These are phyloP conservation scores for Myotis lucifugus DNA, from an alignment of 2,113 vertebrate genomes.

Conservation along the genomic window DNA sequence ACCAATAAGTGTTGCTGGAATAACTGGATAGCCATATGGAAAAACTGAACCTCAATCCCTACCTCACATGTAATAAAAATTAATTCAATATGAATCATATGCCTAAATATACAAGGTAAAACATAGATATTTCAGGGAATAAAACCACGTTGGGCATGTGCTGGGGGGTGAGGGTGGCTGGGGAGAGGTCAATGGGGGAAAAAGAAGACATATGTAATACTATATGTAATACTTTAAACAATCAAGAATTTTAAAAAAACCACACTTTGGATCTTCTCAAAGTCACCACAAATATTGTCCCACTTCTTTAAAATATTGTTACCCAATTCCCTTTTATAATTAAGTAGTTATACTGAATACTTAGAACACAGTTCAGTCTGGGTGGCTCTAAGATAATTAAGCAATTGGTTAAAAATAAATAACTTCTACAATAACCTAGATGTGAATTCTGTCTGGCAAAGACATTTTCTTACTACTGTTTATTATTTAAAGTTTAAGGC, in stretches of 20 bases:
- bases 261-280: background rate
- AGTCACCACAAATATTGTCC: background rate
- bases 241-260: too few species aligned
- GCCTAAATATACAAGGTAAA: background rate
- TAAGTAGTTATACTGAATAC: background rate
- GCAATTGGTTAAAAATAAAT: background rate
- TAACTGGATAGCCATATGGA: background rate
- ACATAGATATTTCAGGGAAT: background rate
- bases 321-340: background rate
- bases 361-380: background rate
- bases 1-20: background rate
- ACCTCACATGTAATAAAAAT: background rate
- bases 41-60: background rate
- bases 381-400: background rate
- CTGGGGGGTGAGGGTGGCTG: too few species aligned
- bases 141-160: background rate
- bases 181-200: too few species aligned
- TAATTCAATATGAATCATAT: background rate
- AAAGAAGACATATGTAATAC: too few species aligned
- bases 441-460: background rate
- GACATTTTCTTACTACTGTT: background rate
- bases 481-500: background rate
- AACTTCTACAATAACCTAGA: background rate
- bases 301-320: background rate
- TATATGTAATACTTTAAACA: too few species aligned